These are phyloP conservation scores for Solenopsis invicta DNA, from an alignment of 1,140 invertebrate species.

Conservation along the genomic window DNA sequence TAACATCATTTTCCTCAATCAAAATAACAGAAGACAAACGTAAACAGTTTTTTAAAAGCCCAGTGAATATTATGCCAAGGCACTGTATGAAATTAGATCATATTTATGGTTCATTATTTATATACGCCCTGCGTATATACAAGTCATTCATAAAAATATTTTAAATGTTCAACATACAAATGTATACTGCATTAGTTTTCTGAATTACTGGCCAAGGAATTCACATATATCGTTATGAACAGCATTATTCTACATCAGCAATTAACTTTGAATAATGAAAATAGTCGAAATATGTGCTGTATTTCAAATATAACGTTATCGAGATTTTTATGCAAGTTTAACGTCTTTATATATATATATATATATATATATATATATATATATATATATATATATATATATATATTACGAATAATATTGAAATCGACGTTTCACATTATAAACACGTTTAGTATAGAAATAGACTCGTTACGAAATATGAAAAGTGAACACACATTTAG, in stretches of 20 bases:
- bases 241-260: conserved; percentile 4
- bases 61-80: conserved; percentile 69
- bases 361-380: no score
- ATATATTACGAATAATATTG: conserved; percentile 12
- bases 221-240: conserved; percentile 13
- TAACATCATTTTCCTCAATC: background rate
- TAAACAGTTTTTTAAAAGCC: background rate
- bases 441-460: conserved; percentile 32
- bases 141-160: conserved; percentile 39
- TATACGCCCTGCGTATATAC: conserved; percentile 2
- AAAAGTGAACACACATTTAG: conserved; percentile 55
- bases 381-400: no score
- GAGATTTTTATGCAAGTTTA: conserved; percentile 17
- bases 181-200: conserved; percentile 18
- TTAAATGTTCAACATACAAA: conserved; percentile 21
- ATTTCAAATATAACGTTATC: conserved; percentile 11
- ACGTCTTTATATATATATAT: conserved; percentile 4
- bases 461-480: conserved; percentile 40
- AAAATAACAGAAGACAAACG: background rate
- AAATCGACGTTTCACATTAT: conserved; percentile 18
- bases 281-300: background rate
- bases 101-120: conserved; percentile 36
- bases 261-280: conserved; percentile 31
- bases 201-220: conserved; percentile 34
- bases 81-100: conserved; percentile 56